Evolutionary conservation across 2,113 vertebrate species (phyloP).

Genomic region (Chiloscyllium plagiosum): DNA sequence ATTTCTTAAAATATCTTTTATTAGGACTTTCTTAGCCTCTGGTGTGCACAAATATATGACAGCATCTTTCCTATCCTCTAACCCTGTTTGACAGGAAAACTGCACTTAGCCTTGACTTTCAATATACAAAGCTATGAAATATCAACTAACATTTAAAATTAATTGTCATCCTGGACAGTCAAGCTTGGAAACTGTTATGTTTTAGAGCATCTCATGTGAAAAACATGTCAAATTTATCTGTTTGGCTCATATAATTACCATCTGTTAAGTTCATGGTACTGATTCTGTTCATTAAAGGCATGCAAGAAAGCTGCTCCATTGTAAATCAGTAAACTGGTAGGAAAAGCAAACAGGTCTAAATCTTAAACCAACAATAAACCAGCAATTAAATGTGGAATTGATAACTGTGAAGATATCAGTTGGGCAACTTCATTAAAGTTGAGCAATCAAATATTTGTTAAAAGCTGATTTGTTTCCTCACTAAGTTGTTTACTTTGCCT

Average conservation of each 20-base stretch:
- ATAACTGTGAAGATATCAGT: neutral
- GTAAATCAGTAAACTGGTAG: neutral
- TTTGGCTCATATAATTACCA: neutral
- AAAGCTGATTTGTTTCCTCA: neutral
- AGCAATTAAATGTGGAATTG: neutral
- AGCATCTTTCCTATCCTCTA: no score
- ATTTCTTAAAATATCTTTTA: neutral
- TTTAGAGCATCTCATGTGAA: neutral
- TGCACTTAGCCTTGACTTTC: neutral
- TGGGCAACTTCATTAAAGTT: neutral
- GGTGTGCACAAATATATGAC: neutral
- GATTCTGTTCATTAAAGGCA: neutral
- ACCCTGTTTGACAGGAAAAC: neutral
- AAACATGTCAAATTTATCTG: neutral
- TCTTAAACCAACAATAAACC: neutral
- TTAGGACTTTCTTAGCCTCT: neutral
- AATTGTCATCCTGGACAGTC: neutral
- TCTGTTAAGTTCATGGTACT: neutral
- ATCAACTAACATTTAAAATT: neutral
- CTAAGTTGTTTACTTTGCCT: neutral
- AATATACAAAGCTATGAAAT: neutral
- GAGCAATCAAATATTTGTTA: neutral
- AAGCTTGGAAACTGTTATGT: neutral
- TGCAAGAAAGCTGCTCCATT: neutral
- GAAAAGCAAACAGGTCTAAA: neutral